phyloP scores from a whole-genome alignment of 2,888 invertebrate species.

The Sturmia bella region DNA sequence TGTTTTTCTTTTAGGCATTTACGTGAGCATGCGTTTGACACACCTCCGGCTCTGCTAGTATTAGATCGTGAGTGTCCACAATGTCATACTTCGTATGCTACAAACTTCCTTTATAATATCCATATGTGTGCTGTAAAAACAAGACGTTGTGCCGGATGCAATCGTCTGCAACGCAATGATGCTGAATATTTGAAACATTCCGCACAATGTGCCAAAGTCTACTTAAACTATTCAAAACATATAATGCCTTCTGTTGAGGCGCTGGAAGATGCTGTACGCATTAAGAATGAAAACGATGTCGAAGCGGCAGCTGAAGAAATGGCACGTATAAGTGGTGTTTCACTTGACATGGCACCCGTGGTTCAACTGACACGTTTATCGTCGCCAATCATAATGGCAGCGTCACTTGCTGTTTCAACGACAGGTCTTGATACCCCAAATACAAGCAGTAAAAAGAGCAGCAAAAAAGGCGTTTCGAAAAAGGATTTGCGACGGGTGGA shows the following conservation, averaged over 20 bases:
- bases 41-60: constrained; percentile 73
- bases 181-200: constrained; percentile 77
- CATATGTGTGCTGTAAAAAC: constrained; percentile 79
- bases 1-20: constrained; percentile 74
- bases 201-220: constrained; percentile 76
- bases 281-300: constrained; percentile 77
- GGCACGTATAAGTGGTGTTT: constrained; percentile 50
- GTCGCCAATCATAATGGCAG: constrained; percentile 74
- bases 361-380: constrained; percentile 77
- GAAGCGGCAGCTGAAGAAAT: constrained; percentile 73
- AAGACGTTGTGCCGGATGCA: constrained; percentile 79
- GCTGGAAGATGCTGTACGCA: constrained; percentile 74
- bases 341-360: constrained; percentile 75
- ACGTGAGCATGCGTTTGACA: constrained; percentile 74
- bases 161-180: constrained; percentile 74
- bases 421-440: constrained; percentile 58
- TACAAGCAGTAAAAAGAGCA: constrained; percentile 70
- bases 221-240: constrained; percentile 76
- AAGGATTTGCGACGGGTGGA: constrained; percentile 79
- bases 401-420: constrained; percentile 72
- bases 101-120: constrained; percentile 80
- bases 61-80: constrained; percentile 79
- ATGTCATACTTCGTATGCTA: constrained; percentile 78
- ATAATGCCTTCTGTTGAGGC: constrained; percentile 74
- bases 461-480: constrained; percentile 77